Evolutionary conservation across 2,888 invertebrate species (phyloP).

Genomic region (Endotricha flammealis): DNA sequence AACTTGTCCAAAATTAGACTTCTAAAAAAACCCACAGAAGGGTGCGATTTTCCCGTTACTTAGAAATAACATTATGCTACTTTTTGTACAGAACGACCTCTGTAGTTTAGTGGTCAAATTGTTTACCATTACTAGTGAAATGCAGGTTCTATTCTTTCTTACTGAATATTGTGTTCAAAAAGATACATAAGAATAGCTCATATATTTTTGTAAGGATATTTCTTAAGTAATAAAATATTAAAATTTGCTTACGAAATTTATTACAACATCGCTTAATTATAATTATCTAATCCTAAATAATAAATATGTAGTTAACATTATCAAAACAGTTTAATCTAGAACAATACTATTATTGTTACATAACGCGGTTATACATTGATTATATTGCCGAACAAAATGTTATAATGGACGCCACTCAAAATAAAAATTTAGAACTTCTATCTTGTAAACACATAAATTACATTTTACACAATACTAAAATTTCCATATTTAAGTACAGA

Average conservation of each 20-base stretch:
- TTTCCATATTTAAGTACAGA: slow-evolving; percentile 54
- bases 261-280: slow-evolving; percentile 4
- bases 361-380: slow-evolving; percentile 7
- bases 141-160: too few species aligned
- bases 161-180: too few species aligned
- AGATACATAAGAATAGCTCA: too few species aligned
- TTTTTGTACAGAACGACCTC: too few species aligned
- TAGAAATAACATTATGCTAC: too few species aligned
- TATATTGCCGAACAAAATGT: not conserved
- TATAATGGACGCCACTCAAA: not conserved
- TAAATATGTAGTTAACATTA: slow-evolving; percentile 32
- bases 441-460: not conserved
- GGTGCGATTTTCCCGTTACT: too few species aligned
- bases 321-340: slow-evolving; percentile 18
- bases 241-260: not conserved
- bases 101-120: too few species aligned
- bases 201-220: too few species aligned
- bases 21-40: too few species aligned
- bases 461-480: slow-evolving; percentile 37
- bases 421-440: slow-evolving; percentile 3
- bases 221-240: not conserved
- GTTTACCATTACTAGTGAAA: too few species aligned
- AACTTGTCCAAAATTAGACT: too few species aligned
- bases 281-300: slow-evolving; percentile 36
- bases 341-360: slow-evolving; percentile 31